Percentiles rank a stretch among this genome's conserved stretches.
These are phyloP conservation scores for Seriola rivoliana DNA, from an alignment of 2,113 vertebrate species.

Conservation along the genomic window DNA sequence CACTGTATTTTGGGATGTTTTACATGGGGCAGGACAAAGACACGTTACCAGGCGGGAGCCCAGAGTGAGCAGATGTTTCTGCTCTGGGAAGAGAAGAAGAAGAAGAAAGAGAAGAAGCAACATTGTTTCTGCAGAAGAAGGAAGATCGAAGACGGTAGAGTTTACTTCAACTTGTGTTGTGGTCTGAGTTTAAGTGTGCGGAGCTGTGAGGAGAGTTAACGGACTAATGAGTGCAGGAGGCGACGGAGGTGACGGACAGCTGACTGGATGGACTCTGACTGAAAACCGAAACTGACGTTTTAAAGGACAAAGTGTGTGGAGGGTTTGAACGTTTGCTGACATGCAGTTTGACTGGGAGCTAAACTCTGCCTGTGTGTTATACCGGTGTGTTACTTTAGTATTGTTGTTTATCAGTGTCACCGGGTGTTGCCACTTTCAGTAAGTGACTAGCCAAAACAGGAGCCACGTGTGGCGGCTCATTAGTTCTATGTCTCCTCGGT, in stretches of 20 bases:
- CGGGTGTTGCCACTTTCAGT: not conserved
- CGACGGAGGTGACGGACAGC: not conserved
- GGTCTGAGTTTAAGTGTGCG: not conserved
- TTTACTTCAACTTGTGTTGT: not conserved
- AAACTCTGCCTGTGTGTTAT: not conserved
- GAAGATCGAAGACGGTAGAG: slow-evolving; percentile 62
- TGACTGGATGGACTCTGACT: not conserved
- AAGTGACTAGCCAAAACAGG: slow-evolving; percentile 40
- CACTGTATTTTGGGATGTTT: slow-evolving; percentile 68
- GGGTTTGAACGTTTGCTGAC: too few species aligned
- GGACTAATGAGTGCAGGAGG: not conserved
- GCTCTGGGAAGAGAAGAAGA: slow-evolving; percentile 20
- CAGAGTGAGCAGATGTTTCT: slow-evolving; percentile 69
- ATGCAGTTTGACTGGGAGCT: too few species aligned
- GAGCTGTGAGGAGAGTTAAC: not conserved
- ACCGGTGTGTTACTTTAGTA: not conserved
- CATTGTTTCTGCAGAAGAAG: slow-evolving; percentile 33
- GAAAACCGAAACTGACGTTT: not conserved
- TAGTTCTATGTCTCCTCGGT: not conserved
- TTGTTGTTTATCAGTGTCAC: too few species aligned
- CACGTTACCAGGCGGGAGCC: slow-evolving; percentile 67
- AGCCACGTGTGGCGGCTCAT: slow-evolving; percentile 44
- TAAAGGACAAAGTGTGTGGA: not conserved
- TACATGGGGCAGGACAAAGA: slow-evolving; percentile 67
- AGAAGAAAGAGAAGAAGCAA: slow-evolving; percentile 26